A percentile compares a stretch with the other conserved stretches of the same genome.
phyloP scores from a whole-genome alignment of 1,140 invertebrate species.

The Apis dorsata region DNA sequence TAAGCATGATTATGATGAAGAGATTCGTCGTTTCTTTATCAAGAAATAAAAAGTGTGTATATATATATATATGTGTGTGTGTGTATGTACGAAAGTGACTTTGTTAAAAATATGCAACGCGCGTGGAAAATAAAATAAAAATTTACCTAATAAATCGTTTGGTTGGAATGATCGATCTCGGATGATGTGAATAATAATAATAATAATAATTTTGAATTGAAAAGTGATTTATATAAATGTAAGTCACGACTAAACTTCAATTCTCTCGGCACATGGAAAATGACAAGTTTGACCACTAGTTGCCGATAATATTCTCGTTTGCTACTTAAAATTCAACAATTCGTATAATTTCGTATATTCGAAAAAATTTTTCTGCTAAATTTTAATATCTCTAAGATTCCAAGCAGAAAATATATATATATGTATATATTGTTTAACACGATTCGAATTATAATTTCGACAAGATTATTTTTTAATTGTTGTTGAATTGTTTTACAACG shows the following conservation, averaged over 20 bases:
- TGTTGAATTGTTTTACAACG: no score
- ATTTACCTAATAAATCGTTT: not conserved
- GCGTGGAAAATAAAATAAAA: not conserved
- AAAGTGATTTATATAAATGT: constrained; percentile 16
- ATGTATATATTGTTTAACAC: not conserved
- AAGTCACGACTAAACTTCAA: constrained; percentile 38
- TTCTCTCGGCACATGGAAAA: constrained; percentile 68
- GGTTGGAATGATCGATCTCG: not conserved
- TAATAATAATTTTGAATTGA: no score
- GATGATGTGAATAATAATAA: not conserved
- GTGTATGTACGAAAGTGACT: no score
- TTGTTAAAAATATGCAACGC: not conserved
- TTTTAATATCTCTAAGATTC: constrained; percentile 11
- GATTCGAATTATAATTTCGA: not conserved
- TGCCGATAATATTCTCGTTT: constrained; percentile 68
- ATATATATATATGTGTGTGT: not conserved
- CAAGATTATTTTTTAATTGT: not conserved
- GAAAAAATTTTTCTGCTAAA: no score
- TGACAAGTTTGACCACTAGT: constrained; percentile 78
- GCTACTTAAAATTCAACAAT: constrained; percentile 22
- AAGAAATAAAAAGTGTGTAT: not conserved
- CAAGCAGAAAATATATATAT: constrained; percentile 35
- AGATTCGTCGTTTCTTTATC: constrained; percentile 30
- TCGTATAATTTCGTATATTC: not conserved
- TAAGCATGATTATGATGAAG: constrained; percentile 55